phyloP scores from a whole-genome alignment of 2,888 invertebrate genomes.

The Tetranychus truncatus region DNA sequence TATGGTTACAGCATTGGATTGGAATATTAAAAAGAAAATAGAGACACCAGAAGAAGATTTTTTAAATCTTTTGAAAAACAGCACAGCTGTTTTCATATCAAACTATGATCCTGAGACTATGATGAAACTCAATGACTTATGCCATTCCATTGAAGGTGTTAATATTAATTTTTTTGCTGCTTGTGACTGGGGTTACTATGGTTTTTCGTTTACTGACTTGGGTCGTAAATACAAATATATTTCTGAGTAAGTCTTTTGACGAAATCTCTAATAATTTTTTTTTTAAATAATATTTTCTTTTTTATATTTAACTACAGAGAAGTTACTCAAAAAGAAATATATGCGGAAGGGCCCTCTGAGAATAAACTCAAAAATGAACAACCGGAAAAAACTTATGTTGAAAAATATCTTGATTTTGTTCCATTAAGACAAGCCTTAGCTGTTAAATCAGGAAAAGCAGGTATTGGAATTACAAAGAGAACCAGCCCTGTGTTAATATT shows the following conservation, averaged over 20 bases:
- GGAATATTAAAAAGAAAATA: constrained; percentile 7
- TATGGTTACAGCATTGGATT: constrained; percentile 41
- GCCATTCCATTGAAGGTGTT: constrained; percentile 12
- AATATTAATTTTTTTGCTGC: constrained; percentile 23
- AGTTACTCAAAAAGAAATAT: constrained; percentile 9
- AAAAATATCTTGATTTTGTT: constrained; percentile 39
- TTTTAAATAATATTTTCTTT: background rate
- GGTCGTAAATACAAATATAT: constrained; percentile 50
- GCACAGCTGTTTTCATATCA: constrained; percentile 22
- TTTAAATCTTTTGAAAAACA: constrained; percentile 5
- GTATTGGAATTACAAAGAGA: constrained; percentile 41
- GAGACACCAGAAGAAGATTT: background rate
- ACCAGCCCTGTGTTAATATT: constrained; percentile 50
- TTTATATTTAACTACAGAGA: constrained; percentile 12
- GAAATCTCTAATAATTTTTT: background rate
- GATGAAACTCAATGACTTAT: constrained; percentile 21
- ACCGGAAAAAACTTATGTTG: background rate
- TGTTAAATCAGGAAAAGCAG: constrained; percentile 39
- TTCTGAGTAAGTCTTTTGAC: constrained; percentile 46
- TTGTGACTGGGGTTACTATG: constrained; percentile 60
- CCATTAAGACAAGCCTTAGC: constrained; percentile 49
- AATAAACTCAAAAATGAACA: constrained; percentile 15
- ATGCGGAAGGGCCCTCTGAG: constrained; percentile 6
- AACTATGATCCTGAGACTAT: constrained; percentile 19
- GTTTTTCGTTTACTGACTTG: constrained; percentile 74